Base-by-base conservation (phyloP, 2,113 vertebrate genomes). In the Megaceryle maxima region DNA sequence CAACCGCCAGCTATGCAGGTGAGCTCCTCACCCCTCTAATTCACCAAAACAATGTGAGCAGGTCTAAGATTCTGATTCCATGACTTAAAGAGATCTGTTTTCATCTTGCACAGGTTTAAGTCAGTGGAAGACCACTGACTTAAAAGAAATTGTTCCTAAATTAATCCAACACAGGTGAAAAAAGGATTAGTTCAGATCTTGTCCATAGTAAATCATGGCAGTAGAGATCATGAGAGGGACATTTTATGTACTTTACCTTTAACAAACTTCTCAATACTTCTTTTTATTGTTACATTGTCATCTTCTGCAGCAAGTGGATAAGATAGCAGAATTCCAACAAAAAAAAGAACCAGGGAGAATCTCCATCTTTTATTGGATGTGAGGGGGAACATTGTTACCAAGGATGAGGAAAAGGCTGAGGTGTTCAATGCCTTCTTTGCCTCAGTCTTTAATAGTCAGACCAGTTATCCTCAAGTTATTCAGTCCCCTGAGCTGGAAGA, bases 281-380 rank as follows among this genome's bases (percentile, higher is more conserved):
- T 60, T 95, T 94, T 92, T 28, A 21, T 44, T 91, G 59, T 76
- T 92, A 90, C 83, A 74, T 59, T 35, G 60, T 80, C 59, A 76
- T 92, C 72, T 56, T 91, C 73, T 94, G 91, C 83, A 97, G 84
- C 39, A 44, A 92, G 69, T 86, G 69, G 82, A 94, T 95, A 96
- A 95, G 46, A 81, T 84, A 75, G 62, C 56, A 60, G 3, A 53
- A 86, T 92, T 92, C 69, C 80, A 37, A 37, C 37, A 37, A 41
- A 41, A 41, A 41, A 41, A 41, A 41, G 39, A 41, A 41, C 39
- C 39, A 37, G 37, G 37, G 37, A 41, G 39, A 41, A 41, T 41
- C 39, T 41, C 39, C 39, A 10, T 41, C 39, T 13, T 41, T 41
- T 41, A 41, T 41, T 41, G 39, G 39, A 41, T 41, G 39, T 41